These are phyloP conservation scores for Eurystomus gularis DNA, from an alignment of 2,113 vertebrate species.

Conservation along the genomic window DNA sequence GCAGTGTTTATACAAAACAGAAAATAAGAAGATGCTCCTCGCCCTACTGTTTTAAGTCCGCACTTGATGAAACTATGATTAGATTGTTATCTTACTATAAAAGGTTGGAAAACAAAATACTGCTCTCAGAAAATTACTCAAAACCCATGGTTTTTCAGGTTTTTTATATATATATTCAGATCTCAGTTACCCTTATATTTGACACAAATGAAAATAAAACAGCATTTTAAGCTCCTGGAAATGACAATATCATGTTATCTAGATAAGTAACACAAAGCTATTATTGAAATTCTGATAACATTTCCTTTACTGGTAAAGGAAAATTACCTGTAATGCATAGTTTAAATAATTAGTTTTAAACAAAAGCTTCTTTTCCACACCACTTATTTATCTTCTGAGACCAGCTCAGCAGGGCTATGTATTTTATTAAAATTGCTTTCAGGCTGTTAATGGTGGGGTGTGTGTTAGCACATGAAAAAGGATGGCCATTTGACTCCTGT, in stretches of 20 bases:
- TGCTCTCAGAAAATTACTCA: constrained; percentile 30
- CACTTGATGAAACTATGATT: constrained; percentile 49
- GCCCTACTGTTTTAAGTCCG: constrained; percentile 44
- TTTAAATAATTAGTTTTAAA: constrained; percentile 85
- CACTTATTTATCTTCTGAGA: constrained; percentile 75
- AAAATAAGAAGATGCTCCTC: constrained; percentile 56
- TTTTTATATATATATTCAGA: constrained; percentile 48
- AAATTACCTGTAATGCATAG: constrained; percentile 83
- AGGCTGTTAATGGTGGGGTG: constrained; percentile 72
- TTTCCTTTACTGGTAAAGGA: constrained; percentile 75
- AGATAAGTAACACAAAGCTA: constrained; percentile 66
- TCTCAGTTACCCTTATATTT: constrained; percentile 58
- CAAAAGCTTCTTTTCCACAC: constrained; percentile 77
- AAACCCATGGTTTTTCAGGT: not conserved
- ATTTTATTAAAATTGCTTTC: constrained; percentile 81
- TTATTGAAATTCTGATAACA: constrained; percentile 80
- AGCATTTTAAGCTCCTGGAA: constrained; percentile 65
- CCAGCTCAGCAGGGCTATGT: constrained; percentile 73
- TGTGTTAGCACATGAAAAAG: constrained; percentile 66
- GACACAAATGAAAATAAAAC: constrained; percentile 70
- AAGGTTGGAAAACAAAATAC: constrained; percentile 41
- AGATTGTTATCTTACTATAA: constrained; percentile 56
- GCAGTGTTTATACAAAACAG: constrained; percentile 38
- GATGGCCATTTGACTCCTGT: constrained; percentile 64
- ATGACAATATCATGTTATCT: constrained; percentile 73